Base-by-base conservation (phyloP, 1,140 invertebrate genomes). In the Bombus balteatus region DNA sequence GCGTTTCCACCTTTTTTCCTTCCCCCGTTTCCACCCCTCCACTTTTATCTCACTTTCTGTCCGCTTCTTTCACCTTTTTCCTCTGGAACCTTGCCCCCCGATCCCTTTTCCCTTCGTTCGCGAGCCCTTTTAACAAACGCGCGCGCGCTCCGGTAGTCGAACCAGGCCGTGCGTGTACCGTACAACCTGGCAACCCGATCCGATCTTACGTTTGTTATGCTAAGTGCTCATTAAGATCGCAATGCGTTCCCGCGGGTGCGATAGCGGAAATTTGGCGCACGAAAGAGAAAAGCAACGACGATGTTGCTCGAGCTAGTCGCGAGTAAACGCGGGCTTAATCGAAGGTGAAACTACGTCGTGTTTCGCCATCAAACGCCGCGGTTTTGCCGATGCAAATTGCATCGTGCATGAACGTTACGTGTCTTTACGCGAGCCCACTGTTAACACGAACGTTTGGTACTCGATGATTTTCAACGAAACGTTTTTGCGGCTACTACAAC, bases 171-270 rank as follows among this genome's bases (percentile, higher is more conserved):
- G 81, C 82, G 85, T 86, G 83, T 62, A 75, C 78, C 41, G 89
- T 88, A 87, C 88, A 88, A 89, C 89, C 87, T 91, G 90, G 92
- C 91, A 93, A 93, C 91, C 87, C 88, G 94, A 94, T 94, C 91
- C 89, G 93, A 94, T 94, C 93, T 93, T 91, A 90, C 93, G 94
- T 94, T 95, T 94, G 94, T 94, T 94, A 94, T 94, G 94, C 92
- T 94, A 95, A 95, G 93, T 93, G 94, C 94, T 94, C 94, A 92
- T 94, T 95, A 94, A 93, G 94, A 94, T 94, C 93, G 92, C 92
- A 93, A 94, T 92, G 92, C 92, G 92, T 94, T 94, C 92, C 91
- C 92, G 91, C 87, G 90, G 90, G 87, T 88, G 70, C 90, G 85
- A 76, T 68, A 85, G 85, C 90, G 92, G 92, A 93, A 94, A 93